Base-by-base conservation (phyloP, 2,888 invertebrate species). In the Ormyrus thymus region DNA sequence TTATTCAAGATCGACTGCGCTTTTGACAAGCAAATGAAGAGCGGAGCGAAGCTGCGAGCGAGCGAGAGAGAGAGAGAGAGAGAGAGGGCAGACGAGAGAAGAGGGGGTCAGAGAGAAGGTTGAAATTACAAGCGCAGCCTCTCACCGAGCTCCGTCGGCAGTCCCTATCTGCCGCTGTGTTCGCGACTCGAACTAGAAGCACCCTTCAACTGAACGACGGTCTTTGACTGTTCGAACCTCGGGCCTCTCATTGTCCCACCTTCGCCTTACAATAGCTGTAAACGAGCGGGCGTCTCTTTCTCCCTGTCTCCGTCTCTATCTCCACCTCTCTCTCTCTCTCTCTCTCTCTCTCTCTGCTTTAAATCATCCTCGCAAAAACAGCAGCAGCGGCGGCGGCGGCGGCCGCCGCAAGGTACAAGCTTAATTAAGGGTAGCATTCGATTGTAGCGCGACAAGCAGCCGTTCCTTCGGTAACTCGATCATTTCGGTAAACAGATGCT, bases 351-450 rank as follows among this genome's bases (percentile, higher is more conserved):
- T 29, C 29, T 2, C 29, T 29, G 29, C 29, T 29, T 29, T 29
- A 29, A 29, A 29, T 29, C 29, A 29, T 29, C 29, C 29, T 29
- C 29, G 29, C 29, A 29, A 29, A 29, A 29, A 29, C 29, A 29
- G 29, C 29, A 29, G 29, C 29, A 1, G 1, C 29, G 29, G 29
- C 3, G 29, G 29, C 3, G 29, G 29, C 72, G 68, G 66, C 69
- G 51, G 58, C 74, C 64, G 45, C 69, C 56, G 58, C 29, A 43
- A 61, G 58, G 29, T 74, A 70, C 82, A 82, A 82, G 29, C 82
- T 84, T 85, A 84, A 86, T 86, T 85, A 86, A 84, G 83, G 81
- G 80, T 83, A 84, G 82, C 85, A 83, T 86, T 85, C 84, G 83
- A 56, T 74, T 29, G 75, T 68, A 78, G 48, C 58, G 64, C 56